Evolutionary conservation across 2,888 invertebrate species (phyloP).

Genomic region (Ichneumoninae sp.): DNA sequence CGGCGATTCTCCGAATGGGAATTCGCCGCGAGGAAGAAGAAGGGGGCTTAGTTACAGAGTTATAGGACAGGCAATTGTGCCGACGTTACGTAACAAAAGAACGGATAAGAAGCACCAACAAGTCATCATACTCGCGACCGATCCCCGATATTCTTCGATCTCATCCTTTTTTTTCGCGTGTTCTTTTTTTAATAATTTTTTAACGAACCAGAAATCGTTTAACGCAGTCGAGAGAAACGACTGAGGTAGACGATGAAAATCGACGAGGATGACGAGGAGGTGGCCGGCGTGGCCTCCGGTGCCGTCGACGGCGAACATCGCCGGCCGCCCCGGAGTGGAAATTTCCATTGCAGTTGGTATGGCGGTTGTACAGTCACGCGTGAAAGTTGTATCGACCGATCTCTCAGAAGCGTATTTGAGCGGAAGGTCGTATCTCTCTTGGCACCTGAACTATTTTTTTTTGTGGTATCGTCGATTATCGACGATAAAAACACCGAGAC

Average conservation of each 20-base stretch:
- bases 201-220: not conserved
- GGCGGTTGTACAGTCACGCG: constrained; percentile 79
- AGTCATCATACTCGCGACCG: not conserved
- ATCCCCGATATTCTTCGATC: not conserved
- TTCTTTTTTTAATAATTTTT: not conserved
- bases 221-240: not conserved
- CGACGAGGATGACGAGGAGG: constrained; percentile 68
- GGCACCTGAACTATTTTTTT: not conserved
- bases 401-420: constrained; percentile 27
- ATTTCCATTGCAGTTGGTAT: constrained; percentile 83
- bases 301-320: constrained; percentile 71
- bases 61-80: not conserved
- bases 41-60: not conserved
- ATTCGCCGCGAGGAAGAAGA: constrained; percentile 6
- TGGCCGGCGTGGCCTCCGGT: constrained; percentile 63
- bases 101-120: not conserved
- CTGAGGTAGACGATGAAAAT: constrained; percentile 52
- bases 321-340: constrained; percentile 78
- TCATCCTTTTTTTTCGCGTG: not conserved
- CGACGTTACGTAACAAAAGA: constrained; percentile 20
- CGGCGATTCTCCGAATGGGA: constrained; percentile 6
- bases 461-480: not conserved
- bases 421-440: not conserved
- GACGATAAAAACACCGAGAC: not conserved
- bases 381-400: constrained; percentile 71